Conservation (phyloP, 2,797 vertebrate genomes). For the Rhinoraja longicauda region DNA sequence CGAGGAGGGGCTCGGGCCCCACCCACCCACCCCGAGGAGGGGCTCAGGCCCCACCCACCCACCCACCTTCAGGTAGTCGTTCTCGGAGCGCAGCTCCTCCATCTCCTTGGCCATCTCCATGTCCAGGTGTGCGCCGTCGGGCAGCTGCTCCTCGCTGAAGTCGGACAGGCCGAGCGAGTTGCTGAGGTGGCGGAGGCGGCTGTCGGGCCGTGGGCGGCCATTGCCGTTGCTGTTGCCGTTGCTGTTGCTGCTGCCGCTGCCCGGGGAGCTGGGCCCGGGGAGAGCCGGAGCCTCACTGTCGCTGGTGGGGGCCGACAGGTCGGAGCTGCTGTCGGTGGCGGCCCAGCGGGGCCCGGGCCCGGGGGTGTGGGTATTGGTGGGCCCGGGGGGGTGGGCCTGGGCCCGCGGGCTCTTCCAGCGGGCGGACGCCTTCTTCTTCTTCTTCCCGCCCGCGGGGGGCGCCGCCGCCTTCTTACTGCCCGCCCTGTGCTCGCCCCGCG, state of each 20-base stretch:
- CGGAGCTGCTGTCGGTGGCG: conserved; percentile 72
- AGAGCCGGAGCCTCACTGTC: conserved; percentile 57
- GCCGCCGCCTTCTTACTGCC: conserved; percentile 44
- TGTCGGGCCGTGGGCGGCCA: conserved; percentile 76
- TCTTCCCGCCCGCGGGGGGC: conserved; percentile 21
- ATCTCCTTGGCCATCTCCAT: conserved; percentile 82
- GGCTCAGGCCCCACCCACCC: too few species aligned
- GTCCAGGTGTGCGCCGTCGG: too few species aligned
- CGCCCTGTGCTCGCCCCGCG: conserved; percentile 51
- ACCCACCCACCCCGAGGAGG: too few species aligned
- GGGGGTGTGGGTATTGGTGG: too few species aligned
- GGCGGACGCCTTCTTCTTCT: not conserved
- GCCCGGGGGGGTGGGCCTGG: too few species aligned
- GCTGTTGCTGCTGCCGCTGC: too few species aligned
- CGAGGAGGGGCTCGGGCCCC: too few species aligned
- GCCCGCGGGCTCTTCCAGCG: too few species aligned
- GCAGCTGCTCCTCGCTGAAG: conserved; percentile 77
- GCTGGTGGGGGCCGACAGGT: conserved; percentile 74
- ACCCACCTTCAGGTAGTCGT: conserved; percentile 93
- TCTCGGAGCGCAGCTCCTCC: conserved; percentile 91
- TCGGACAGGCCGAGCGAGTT: conserved; percentile 92
- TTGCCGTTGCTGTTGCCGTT: too few species aligned
- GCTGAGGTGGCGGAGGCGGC: conserved; percentile 82
- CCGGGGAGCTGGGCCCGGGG: not conserved
- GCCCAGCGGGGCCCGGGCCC: conserved; percentile 58